Conservation (phyloP, 2,797 vertebrate genomes). For the Epinephelus malabaricus region DNA sequence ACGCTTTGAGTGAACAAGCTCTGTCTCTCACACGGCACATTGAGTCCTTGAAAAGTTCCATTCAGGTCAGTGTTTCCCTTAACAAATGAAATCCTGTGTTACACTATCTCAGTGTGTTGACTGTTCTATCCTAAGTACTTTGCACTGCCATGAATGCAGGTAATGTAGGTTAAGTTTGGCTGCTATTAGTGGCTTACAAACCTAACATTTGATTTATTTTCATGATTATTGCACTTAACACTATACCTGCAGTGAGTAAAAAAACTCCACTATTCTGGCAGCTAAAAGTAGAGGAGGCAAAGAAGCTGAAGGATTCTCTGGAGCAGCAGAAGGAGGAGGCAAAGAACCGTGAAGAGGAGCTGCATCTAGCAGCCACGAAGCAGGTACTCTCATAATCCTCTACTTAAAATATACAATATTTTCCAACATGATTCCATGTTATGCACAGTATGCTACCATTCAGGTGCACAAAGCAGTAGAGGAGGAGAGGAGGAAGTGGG, state of each 20-base stretch:
- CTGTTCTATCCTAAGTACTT: neutral
- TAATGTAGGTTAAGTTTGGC: neutral
- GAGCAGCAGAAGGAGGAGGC: slow-evolving; percentile 69
- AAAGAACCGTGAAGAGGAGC: slow-evolving; percentile 70
- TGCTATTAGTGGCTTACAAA: neutral
- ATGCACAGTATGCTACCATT: neutral
- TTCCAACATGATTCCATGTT: neutral
- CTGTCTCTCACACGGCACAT: slow-evolving; percentile 58
- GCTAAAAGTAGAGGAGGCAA: slow-evolving; percentile 81
- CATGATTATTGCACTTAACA: neutral
- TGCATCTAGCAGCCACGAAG: slow-evolving; percentile 68
- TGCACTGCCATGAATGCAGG: neutral
- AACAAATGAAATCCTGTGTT: neutral
- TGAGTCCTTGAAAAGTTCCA: slow-evolving; percentile 61
- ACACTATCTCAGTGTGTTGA: neutral
- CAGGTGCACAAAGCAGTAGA: slow-evolving; percentile 74
- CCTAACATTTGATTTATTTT: neutral
- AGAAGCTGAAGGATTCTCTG: slow-evolving; percentile 69
- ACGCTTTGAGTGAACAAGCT: slow-evolving; percentile 73
- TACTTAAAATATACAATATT: neutral
- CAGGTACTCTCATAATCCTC: slow-evolving; percentile 67
- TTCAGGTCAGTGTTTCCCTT: slow-evolving; percentile 66
- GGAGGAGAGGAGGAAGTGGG: slow-evolving; percentile 68
- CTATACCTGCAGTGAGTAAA: neutral
- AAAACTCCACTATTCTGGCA: slow-evolving; percentile 36